phyloP scores from a whole-genome alignment of 2,113 vertebrate genomes.

The Corythornis cristatus region DNA sequence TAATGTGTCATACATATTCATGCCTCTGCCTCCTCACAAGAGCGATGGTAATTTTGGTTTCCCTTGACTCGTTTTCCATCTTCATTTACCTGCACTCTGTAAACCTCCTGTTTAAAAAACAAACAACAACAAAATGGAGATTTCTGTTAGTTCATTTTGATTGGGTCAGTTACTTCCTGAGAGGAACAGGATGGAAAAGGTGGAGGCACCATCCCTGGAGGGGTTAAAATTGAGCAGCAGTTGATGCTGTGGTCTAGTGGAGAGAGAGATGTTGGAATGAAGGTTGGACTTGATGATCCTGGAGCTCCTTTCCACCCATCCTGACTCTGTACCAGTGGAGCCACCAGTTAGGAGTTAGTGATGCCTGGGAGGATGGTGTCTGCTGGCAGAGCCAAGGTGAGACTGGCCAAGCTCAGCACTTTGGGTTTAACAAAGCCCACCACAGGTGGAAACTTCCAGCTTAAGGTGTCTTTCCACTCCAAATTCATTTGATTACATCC shows the following conservation, averaged over 20 bases:
- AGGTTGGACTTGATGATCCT: too few species aligned
- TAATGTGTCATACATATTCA: constrained; percentile 5
- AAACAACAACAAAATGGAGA: not conserved
- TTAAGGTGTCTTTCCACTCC: not conserved
- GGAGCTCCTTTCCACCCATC: too few species aligned
- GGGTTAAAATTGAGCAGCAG: too few species aligned
- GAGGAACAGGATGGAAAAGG: too few species aligned
- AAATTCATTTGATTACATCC: not conserved
- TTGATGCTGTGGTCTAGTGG: too few species aligned
- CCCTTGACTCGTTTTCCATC: constrained; percentile 28
- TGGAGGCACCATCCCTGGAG: too few species aligned
- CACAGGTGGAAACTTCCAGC: not conserved
- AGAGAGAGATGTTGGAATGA: too few species aligned
- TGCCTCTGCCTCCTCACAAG: not conserved
- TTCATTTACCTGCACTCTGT: not conserved
- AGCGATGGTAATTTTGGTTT: constrained; percentile 19
- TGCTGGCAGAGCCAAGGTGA: not conserved
- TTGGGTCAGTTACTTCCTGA: not conserved
- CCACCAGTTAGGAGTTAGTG: fast-evolving
- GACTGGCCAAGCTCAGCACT: not conserved
- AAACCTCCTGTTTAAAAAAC: not conserved
- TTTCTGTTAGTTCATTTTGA: not conserved
- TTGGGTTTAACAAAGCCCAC: not conserved
- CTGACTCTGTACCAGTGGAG: not conserved
- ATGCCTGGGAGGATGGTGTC: not conserved